Base-by-base conservation (phyloP, 2,113 vertebrate genomes). In the Phycodurus eques region DNA sequence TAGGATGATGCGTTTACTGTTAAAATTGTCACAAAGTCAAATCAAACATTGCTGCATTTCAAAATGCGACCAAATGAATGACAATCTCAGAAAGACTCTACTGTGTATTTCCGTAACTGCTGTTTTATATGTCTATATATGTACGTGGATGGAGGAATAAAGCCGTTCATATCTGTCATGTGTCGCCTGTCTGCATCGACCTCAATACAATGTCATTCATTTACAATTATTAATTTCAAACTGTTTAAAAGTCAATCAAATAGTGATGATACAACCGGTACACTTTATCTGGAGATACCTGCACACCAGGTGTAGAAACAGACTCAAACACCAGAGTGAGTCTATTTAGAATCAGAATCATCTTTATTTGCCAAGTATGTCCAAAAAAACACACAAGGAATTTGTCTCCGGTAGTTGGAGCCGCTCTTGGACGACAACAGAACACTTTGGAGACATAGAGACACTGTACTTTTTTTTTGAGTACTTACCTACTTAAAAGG, bases 131-230 rank as follows among this genome's bases (percentile, higher is more conserved):
- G 76, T 70, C n/a, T 70, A 20, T 75, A n/a, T 83, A n/a, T 85
- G 68, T 82, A 83, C 76, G 76, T 86, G 65, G 79, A 85, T 82
- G 61, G 72, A 77, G 73, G 73, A 85, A 76, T 46, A 78, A 83
- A 84, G 79, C 46, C 62, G 35, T 33, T 60, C 13, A 60, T 60
- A 60, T 62, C 60, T 62, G 31, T 39, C 20, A 22, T 22, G n/a
- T n/a, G 62, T 20, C 5, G 11, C 12, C 6, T 42, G 33, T n/a
- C 20, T 35, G 2, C 14, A 5, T 61, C 59, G 33, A 61, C 33
- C 31, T 61, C 31, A 4, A 56, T 54, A 10, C 35, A 31, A 57
- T 57, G 11, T 60, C n/a, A 57, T 57, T 33, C 13, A 61, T 27
- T 61, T 61, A 33, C 9, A 61, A 33, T 33, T 27, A 31, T 13